A percentile compares a stretch with the other conserved stretches of the same genome.
Conservation (phyloP, 2,888 invertebrate genomes). For the Brachypalpus laphriformis region DNA sequence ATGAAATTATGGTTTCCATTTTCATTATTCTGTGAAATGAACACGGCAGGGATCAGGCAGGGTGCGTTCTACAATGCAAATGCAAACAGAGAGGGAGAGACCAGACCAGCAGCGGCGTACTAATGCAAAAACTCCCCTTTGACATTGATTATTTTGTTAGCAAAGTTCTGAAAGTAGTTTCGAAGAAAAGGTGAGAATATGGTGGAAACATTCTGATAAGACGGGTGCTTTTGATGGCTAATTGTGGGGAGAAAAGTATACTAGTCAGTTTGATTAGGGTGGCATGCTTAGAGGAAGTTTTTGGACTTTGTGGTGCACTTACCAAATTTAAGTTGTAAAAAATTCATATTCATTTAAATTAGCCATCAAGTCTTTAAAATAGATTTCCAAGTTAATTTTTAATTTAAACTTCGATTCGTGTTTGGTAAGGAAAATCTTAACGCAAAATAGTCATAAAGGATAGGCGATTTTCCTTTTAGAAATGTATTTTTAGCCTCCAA, state of each 20-base stretch:
- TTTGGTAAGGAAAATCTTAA: too few species aligned
- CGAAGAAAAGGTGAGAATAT: constrained; percentile 3
- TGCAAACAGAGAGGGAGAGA: neutral
- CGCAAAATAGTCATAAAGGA: too few species aligned
- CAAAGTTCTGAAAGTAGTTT: neutral
- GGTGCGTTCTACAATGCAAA: constrained; percentile 19
- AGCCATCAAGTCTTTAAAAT: too few species aligned
- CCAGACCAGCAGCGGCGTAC: neutral
- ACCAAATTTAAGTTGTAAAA: too few species aligned
- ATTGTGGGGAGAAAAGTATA: constrained; percentile 2
- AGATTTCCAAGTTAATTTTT: too few species aligned
- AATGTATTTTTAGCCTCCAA: too few species aligned
- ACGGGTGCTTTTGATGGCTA: neutral
- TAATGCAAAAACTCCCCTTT: neutral
- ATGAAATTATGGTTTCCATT: constrained; percentile 62
- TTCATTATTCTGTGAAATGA: constrained; percentile 54
- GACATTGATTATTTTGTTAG: constrained; percentile 30
- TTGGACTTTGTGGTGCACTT: neutral
- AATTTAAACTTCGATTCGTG: too few species aligned
- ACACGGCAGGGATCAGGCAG: constrained; percentile 24
- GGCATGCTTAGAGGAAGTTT: neutral
- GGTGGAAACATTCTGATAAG: neutral
- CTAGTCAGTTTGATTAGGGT: neutral
- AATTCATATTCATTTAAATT: too few species aligned
- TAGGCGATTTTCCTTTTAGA: too few species aligned